Conservation (phyloP, 2,797 vertebrate genomes). For the Lacerta bilineata region DNA sequence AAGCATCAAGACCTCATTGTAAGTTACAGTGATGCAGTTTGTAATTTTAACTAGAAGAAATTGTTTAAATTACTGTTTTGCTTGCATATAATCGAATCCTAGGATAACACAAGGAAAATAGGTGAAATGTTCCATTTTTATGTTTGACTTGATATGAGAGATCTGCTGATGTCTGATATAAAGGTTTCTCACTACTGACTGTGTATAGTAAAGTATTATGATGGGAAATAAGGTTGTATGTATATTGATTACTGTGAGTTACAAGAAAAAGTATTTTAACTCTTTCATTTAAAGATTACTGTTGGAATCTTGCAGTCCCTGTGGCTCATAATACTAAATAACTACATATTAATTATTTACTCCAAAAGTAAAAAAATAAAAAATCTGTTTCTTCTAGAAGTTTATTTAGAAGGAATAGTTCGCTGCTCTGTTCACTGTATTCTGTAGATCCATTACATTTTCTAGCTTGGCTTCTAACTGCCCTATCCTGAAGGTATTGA, state of each 20-base stretch:
- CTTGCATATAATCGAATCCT: constrained; percentile 78
- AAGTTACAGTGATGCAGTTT: constrained; percentile 82
- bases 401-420: constrained; percentile 59
- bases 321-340: constrained; percentile 65
- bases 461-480: constrained; percentile 50
- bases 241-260: constrained; percentile 74
- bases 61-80: constrained; percentile 81
- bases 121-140: constrained; percentile 74
- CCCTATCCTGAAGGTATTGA: constrained; percentile 57
- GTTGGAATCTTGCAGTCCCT: constrained; percentile 68
- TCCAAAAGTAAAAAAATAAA: constrained; percentile 46
- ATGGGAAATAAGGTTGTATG: constrained; percentile 68
- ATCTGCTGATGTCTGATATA: constrained; percentile 71
- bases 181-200: constrained; percentile 75
- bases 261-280: constrained; percentile 74
- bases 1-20: constrained; percentile 70
- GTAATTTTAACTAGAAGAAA: constrained; percentile 84
- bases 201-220: constrained; percentile 79
- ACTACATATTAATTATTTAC: constrained; percentile 64
- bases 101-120: constrained; percentile 74
- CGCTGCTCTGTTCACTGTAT: constrained; percentile 46
- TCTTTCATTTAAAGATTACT: constrained; percentile 72
- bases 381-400: constrained; percentile 57
- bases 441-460: constrained; percentile 52
- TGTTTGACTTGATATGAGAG: constrained; percentile 77